Percentiles rank a stretch among this genome's conserved stretches.
phyloP scores from a whole-genome alignment of 2,888 invertebrate genomes.

The Griposia aprilina region DNA sequence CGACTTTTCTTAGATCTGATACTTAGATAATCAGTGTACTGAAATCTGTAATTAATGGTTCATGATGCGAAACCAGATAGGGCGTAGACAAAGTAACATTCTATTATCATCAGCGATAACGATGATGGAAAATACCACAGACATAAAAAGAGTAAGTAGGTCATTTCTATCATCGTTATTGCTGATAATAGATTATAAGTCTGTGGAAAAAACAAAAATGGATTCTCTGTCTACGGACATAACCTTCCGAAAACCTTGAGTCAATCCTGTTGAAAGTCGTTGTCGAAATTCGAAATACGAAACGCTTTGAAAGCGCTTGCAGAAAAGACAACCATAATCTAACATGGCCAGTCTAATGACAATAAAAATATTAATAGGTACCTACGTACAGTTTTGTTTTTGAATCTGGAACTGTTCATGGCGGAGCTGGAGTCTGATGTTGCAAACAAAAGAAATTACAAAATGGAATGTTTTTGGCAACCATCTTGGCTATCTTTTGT shows the following conservation, averaged over 20 bases:
- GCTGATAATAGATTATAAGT: too few species aligned
- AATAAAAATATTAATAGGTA: background rate
- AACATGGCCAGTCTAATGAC: background rate
- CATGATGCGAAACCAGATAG: background rate
- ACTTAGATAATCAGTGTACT: background rate
- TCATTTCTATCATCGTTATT: too few species aligned
- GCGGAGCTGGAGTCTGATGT: too few species aligned
- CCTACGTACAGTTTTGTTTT: background rate
- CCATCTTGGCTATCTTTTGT: background rate
- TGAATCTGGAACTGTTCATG: slow-evolving; percentile 1
- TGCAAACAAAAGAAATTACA: background rate
- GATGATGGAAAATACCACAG: too few species aligned
- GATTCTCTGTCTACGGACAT: background rate
- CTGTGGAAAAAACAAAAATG: background rate
- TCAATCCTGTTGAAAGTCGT: background rate
- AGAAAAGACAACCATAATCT: background rate
- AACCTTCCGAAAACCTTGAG: background rate
- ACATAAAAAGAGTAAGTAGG: too few species aligned
- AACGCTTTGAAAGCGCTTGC: background rate
- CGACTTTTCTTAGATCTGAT: background rate
- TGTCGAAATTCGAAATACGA: background rate
- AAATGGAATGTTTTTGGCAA: background rate
- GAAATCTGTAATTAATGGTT: background rate
- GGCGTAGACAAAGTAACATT: background rate
- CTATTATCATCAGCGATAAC: background rate